phyloP scores from a whole-genome alignment of 1,140 invertebrate species.

The Acyrthosiphon pisum region DNA sequence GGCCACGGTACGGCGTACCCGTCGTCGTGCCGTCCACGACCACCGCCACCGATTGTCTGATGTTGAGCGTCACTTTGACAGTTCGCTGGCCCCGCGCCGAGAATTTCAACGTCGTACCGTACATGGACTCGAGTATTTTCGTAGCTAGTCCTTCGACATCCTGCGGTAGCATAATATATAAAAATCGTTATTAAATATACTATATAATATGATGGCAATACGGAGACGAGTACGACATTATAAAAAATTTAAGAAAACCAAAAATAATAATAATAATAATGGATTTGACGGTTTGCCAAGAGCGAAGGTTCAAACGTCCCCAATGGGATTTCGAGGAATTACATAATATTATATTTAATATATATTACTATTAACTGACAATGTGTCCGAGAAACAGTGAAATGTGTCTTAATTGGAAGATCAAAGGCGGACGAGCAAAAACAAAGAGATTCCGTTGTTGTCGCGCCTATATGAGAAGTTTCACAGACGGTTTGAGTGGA shows the following conservation, averaged over 20 bases:
- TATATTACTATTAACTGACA: constrained; percentile 47
- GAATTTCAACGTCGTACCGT: constrained; percentile 43
- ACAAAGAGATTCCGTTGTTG: constrained; percentile 40
- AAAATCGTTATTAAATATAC: background rate
- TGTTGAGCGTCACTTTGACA: constrained; percentile 39
- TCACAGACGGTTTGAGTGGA: constrained; percentile 31
- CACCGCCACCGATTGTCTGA: background rate
- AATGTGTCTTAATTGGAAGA: constrained; percentile 56
- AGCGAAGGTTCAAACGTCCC: background rate
- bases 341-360: constrained; percentile 18
- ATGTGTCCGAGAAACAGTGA: constrained; percentile 43
- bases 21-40: background rate
- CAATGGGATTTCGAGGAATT: constrained; percentile 20
- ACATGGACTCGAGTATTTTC: constrained; percentile 52
- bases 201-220: background rate
- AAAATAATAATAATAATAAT: constrained; percentile 1
- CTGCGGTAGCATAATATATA: background rate
- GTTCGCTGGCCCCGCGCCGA: background rate
- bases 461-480: constrained; percentile 30
- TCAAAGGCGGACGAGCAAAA: constrained; percentile 34
- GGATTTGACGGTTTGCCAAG: constrained; percentile 41
- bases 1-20: no score
- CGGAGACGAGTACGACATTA: background rate
- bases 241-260: background rate
- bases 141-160: constrained; percentile 46